Evolutionary conservation across 2,888 invertebrate species (phyloP).

Genomic region (Tryphoninae sp.): DNA sequence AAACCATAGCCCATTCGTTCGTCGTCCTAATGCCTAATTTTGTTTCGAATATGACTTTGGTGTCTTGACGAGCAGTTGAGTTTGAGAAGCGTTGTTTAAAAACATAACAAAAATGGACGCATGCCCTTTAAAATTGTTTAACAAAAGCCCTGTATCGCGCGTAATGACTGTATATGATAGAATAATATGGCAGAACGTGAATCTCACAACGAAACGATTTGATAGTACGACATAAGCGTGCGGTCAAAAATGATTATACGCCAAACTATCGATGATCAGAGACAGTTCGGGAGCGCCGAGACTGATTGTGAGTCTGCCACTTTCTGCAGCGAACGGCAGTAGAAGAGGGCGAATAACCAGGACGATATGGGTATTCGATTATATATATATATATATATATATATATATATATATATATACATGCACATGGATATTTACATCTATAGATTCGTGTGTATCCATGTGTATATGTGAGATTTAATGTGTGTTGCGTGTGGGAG

Average conservation of each 20-base stretch:
- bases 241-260: neutral
- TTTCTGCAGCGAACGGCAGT: conserved; percentile 15
- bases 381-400: neutral
- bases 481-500: neutral
- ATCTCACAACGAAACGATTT: conserved; percentile 32
- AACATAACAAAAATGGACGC: no score
- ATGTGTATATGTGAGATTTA: neutral
- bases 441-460: neutral
- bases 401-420: neutral
- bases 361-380: conserved; percentile 3
- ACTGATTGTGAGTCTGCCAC: conserved; percentile 24
- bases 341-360: conserved; percentile 34
- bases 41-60: no score
- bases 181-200: neutral
- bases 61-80: no score
- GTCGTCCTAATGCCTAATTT: no score
- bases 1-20: no score
- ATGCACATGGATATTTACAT: neutral
- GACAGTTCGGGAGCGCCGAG: neutral
- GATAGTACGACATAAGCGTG: conserved; percentile 3
- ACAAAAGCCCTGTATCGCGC: no score
- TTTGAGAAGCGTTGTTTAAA: no score
- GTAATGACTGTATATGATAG: neutral
- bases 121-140: no score
- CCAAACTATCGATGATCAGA: neutral